Evolutionary conservation across 2,888 invertebrate species (phyloP).

Genomic region (Orthosia cruda): DNA sequence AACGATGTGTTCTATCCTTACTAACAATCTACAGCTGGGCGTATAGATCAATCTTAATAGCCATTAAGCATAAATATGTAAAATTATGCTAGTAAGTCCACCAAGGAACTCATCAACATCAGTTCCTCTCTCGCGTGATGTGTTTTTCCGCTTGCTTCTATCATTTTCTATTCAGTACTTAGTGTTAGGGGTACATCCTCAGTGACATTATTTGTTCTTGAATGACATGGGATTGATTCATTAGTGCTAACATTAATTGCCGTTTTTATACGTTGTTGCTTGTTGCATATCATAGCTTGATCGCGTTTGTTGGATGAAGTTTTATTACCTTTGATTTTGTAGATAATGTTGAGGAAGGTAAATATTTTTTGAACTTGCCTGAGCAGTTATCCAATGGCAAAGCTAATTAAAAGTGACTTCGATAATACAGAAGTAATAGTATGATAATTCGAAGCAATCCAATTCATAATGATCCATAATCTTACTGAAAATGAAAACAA

Average conservation of each 20-base stretch:
- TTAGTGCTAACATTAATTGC: slow-evolving; percentile 37
- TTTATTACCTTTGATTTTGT: slow-evolving; percentile 9
- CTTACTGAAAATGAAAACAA: not conserved
- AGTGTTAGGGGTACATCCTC: slow-evolving; percentile 40
- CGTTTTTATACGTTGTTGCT: slow-evolving; percentile 25
- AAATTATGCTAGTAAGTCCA: slow-evolving; percentile 16
- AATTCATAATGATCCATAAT: not conserved
- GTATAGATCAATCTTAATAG: slow-evolving; percentile 1
- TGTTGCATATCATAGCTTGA: slow-evolving; percentile 8
- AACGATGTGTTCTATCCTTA: not conserved
- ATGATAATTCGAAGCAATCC: no score
- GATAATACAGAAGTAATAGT: not conserved
- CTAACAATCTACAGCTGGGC: not conserved
- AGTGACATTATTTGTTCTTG: slow-evolving; percentile 54
- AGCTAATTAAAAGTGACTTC: not conserved
- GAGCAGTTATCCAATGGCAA: not conserved
- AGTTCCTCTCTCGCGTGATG: slow-evolving; percentile 40
- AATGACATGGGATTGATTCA: slow-evolving; percentile 49
- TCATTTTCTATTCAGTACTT: slow-evolving; percentile 33
- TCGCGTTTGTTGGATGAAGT: not conserved
- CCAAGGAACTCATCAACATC: slow-evolving; percentile 51
- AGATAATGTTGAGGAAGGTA: not conserved
- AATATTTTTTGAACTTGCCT: not conserved
- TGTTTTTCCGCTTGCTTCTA: slow-evolving; percentile 45
- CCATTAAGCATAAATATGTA: slow-evolving; percentile 20